Evolutionary conservation across 2,113 vertebrate species (phyloP).

Genomic region (Neodon shergylaensis): DNA sequence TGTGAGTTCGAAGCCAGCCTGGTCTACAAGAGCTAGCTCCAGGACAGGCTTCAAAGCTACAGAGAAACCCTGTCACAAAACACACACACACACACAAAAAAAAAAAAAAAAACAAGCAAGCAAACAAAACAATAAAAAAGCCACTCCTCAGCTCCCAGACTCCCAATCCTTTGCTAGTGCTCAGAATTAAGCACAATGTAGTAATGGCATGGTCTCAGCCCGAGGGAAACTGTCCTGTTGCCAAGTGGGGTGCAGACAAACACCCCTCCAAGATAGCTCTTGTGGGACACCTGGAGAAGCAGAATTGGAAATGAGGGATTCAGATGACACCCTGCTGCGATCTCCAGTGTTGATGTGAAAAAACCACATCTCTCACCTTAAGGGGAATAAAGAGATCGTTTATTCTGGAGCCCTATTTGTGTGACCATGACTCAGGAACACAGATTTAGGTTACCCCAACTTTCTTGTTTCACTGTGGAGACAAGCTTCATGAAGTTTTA

Average conservation of each 20-base stretch:
- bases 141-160: not conserved
- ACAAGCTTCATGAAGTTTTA: not conserved
- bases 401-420: not conserved
- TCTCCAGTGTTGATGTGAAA: not conserved
- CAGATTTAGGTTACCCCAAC: not conserved
- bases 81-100: too few relatives aligned
- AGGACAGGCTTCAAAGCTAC: too few relatives aligned
- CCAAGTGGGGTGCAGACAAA: constrained; percentile 87
- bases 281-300: constrained; percentile 86
- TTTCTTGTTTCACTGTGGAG: not conserved
- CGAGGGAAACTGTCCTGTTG: constrained; percentile 92
- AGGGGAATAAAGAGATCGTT: not conserved
- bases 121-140: too few relatives aligned
- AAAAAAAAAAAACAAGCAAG: too few relatives aligned
- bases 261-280: constrained; percentile 90
- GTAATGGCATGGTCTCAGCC: constrained; percentile 88
- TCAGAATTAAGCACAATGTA: constrained; percentile 81
- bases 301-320: not conserved
- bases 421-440: too few relatives aligned
- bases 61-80: too few relatives aligned
- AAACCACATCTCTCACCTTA: not conserved
- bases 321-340: too few relatives aligned
- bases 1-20: too few relatives aligned
- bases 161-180: not conserved
- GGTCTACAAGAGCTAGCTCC: too few relatives aligned